Evolutionary conservation across 2,888 invertebrate species (phyloP), one percentile per base, ranked within the genome.

Genomic region (Cephus nigrinus): DNA sequence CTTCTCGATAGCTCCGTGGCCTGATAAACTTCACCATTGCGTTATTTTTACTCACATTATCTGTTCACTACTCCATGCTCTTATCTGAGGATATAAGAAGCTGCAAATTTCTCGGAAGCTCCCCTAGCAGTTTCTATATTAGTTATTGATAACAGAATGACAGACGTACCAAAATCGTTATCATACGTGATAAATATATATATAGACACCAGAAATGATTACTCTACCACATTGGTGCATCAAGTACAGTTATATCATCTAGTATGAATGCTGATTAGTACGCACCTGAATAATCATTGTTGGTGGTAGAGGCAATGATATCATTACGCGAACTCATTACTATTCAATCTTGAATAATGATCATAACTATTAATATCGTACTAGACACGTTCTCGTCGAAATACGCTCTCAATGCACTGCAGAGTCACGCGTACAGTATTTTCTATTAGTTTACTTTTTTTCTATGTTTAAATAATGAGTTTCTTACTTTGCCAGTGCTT

Each of bases 401-500:
- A 55, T 23, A 55, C 23, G 55, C 5, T 55, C 55, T 23, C 5
- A 15, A 55, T 9, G 15, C 23, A 5, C 23, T 55, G 55, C 55
- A 9, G 9, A 55, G 1, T 23, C 55, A 23, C 55, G 23, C 5
- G 23, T 9, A 23, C 9, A 55, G 23, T 55, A 55, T 23, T 55
- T 55, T 55, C 55, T 55, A 55, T 55, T 23, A 2, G 4, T 30
- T 71, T 23, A 71, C 71, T 30, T 11, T 71, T 71, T 12, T 31
- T 23, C 4, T 71, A 33, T 12, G 23, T 32, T 23, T 31, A 71
- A 71, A 78, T 68, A 34, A 30, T 12, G 74, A 55, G 23, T 23
- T 55, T 81, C 88, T 86, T 80, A 89, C 89, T 88, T 89, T 74
- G 89, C 89, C 83, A 91, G 74, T 82, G 88, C 86, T 86, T 91